A percentile compares a stretch with the other conserved stretches of the same genome.
Evolutionary conservation across 2,113 vertebrate species (phyloP).

Genomic region (Mobula hypostoma): DNA sequence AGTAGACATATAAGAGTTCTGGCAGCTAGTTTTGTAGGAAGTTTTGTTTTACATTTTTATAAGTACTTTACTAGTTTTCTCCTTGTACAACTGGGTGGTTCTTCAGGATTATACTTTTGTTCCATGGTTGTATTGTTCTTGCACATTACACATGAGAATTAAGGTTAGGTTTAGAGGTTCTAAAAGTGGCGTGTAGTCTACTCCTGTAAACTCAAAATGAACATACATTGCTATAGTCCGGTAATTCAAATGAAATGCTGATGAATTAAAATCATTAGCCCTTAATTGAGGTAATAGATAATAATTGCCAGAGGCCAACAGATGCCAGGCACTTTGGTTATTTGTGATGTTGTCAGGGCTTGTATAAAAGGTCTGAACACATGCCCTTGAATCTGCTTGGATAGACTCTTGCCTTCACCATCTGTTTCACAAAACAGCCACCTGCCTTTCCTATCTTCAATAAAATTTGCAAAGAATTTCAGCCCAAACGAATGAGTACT

Average conservation of each 20-base stretch:
- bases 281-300: background rate
- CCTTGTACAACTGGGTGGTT: background rate
- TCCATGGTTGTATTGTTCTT: background rate
- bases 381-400: background rate
- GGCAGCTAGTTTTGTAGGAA: background rate
- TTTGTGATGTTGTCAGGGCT: background rate
- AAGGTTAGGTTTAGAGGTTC: background rate
- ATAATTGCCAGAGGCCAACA: background rate
- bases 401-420: background rate
- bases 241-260: background rate
- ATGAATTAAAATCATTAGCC: background rate
- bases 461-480: background rate
- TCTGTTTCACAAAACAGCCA: background rate
- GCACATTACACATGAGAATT: background rate
- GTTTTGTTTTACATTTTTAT: background rate
- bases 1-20: background rate
- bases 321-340: background rate
- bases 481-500: background rate
- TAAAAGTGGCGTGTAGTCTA: too few relatives aligned
- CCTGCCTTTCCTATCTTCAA: background rate
- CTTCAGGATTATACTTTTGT: background rate
- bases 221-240: background rate
- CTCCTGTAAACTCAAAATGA: background rate
- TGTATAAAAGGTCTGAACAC: background rate
- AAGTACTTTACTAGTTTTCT: background rate